Evolutionary conservation across 1,140 invertebrate species (phyloP), one percentile per base, ranked within the genome.

Genomic region (Formica selysi): DNA sequence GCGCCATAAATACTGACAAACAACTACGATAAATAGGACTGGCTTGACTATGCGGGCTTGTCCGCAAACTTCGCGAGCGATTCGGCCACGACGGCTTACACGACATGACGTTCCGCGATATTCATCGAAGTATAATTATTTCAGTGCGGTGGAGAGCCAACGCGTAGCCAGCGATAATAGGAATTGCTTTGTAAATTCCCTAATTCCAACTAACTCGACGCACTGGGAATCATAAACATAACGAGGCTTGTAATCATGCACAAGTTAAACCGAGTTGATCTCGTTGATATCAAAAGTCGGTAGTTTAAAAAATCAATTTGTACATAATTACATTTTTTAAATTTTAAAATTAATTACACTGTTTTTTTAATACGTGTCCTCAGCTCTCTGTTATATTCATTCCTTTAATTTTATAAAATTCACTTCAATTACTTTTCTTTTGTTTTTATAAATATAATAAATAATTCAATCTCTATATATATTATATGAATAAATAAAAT

Each of bases 1-100:
- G 29, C 68, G 68, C 57, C 68, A 83, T 83, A 83, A 83, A 83
- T 83, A 83, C 68, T 74, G 79, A 83, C 79, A 83, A 83, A 83
- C 68, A 83, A 83, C 79, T 62, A 36, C 79, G 79, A 83, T 74
- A 83, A 83, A 83, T 83, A 73, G 73, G 54, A 62, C 79, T 54
- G 13, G 26, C 68, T 48, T 83, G 68, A 62, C 79, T 83, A 74
- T 83, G 62, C 73, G 73, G 32, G 32, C 32, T 32, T 68, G 68
- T 74, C 68, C 29, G 73, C 68, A 7, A 83, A 83, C 54, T 74
- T 83, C 38, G 19, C 79, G 22, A 81, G 11, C 51, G 38, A 73
- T 81, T 73, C 67, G 32, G 13, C 54, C 16, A 13, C 19, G 65
- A 19, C 13, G 51, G 22, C 29, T 61, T 16, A 1, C 65, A 71